A percentile compares a stretch with the other conserved stretches of the same genome.
phyloP scores from a whole-genome alignment of 2,797 vertebrate species.

The Typhlichthys subterraneus region DNA sequence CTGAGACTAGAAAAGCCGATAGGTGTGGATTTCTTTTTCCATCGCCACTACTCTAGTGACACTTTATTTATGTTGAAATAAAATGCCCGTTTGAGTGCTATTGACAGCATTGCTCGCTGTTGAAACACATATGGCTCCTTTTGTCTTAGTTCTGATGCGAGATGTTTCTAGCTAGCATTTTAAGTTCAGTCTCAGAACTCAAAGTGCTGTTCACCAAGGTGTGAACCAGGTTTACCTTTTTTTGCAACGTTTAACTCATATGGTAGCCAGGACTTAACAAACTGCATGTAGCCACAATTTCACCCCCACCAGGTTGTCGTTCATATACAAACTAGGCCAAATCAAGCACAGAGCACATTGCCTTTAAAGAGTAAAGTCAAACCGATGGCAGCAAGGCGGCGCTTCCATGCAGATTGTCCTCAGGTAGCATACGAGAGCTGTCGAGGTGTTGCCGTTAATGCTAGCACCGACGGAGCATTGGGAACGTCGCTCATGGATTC shows the following conservation, averaged over 20 bases:
- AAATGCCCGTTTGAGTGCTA: conserved; percentile 44
- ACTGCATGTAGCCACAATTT: conserved; percentile 20
- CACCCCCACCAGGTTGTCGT: conserved; percentile 33
- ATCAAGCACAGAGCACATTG: conserved; percentile 51
- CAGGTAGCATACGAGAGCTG: conserved; percentile 53
- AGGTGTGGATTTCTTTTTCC: conserved; percentile 40
- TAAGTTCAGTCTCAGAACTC: conserved; percentile 11
- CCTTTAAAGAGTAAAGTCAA: conserved; percentile 58
- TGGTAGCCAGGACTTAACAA: conserved; percentile 18
- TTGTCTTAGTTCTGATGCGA: too few species aligned
- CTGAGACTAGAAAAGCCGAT: conserved; percentile 33
- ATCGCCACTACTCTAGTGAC: conserved; percentile 24
- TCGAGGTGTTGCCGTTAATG: conserved; percentile 46
- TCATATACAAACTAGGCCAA: conserved; percentile 60
- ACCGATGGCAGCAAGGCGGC: conserved; percentile 36
- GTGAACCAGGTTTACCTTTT: conserved; percentile 32
- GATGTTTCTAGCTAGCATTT: too few species aligned
- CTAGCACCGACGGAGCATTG: conserved; percentile 60
- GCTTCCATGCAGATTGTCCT: conserved; percentile 35
- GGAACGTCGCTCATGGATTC: conserved; percentile 58
- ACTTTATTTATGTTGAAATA: conserved; percentile 48
- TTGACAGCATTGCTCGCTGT: conserved; percentile 27
- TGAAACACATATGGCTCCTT: conserved; percentile 21
- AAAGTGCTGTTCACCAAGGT: conserved; percentile 38
- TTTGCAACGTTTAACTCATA: conserved; percentile 30